Percentiles rank a stretch among this genome's conserved stretches.
phyloP scores from a whole-genome alignment of 2,113 vertebrate genomes.

The Neoarius graeffei region DNA sequence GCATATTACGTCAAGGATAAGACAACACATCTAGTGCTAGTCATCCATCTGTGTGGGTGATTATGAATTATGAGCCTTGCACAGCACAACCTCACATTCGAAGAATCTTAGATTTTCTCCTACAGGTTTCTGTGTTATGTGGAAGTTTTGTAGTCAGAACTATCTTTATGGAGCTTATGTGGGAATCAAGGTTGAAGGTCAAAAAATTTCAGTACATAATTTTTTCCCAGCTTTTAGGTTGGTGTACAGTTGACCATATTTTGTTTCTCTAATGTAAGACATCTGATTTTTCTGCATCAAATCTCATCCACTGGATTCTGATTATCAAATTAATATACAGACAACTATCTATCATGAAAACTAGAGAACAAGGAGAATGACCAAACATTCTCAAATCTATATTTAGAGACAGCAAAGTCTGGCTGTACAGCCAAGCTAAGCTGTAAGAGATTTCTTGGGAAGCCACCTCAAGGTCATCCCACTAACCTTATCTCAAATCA shows the following conservation, averaged over 20 bases:
- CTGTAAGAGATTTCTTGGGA: conserved; percentile 38
- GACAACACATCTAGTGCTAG: conserved; percentile 34
- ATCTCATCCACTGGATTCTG: not conserved
- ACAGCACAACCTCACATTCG: conserved; percentile 21
- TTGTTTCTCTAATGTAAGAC: not conserved
- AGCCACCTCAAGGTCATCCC: conserved; percentile 46
- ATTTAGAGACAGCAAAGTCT: conserved; percentile 1
- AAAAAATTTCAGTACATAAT: not conserved
- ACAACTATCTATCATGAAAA: not conserved
- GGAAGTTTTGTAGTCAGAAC: conserved; percentile 3
- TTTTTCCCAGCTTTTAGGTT: not conserved
- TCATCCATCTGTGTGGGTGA: conserved; percentile 42
- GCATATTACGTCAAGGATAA: conserved; percentile 24
- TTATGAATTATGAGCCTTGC: conserved; percentile 35
- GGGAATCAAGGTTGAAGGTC: not conserved
- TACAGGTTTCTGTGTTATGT: conserved; percentile 14
- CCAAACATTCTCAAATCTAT: conserved; percentile 4
- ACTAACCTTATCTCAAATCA: conserved; percentile 44
- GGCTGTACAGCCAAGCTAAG: conserved; percentile 27
- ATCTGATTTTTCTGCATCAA: not conserved
- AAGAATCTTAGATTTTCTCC: conserved; percentile 8
- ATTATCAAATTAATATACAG: not conserved
- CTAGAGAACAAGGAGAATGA: not conserved
- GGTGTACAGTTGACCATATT: not conserved
- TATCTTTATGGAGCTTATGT: not conserved